Conservation (phyloP, 1,140 invertebrate species). For the Diuraphis noxia region DNA sequence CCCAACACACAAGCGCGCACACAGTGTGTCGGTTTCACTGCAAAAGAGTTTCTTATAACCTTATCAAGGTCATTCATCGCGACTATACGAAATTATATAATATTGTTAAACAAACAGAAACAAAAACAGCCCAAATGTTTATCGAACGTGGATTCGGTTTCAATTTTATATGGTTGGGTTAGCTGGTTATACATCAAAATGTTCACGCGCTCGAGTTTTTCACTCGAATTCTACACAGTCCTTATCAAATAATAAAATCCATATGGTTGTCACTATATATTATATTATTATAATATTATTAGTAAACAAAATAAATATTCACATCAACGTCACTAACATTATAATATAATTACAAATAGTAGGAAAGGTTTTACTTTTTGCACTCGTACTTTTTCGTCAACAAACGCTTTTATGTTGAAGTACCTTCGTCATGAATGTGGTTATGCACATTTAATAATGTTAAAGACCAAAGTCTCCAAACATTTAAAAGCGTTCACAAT, state of each 20-base stretch:
- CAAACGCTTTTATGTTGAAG: neutral
- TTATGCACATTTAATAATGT: neutral
- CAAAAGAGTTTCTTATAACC: neutral
- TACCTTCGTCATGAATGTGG: neutral
- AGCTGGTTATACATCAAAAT: neutral
- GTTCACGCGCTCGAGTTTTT: neutral
- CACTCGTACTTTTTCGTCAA: neutral
- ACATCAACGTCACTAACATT: too few relatives aligned
- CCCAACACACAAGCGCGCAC: neutral
- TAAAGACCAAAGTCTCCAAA: neutral
- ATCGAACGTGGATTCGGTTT: neutral
- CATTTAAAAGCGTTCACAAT: neutral
- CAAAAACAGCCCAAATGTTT: neutral
- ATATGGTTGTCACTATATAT: neutral
- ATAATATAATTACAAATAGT: neutral
- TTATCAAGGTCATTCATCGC: constrained; percentile 11
- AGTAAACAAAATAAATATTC: neutral
- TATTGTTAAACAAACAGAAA: neutral
- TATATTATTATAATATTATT: neutral
- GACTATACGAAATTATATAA: neutral
- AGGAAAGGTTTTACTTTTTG: neutral
- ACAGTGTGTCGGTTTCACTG: neutral
- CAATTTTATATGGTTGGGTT: neutral
- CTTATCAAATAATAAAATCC: neutral
- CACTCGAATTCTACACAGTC: neutral